phyloP scores from a whole-genome alignment of 2,797 vertebrate genomes.

The Merluccius polli region DNA sequence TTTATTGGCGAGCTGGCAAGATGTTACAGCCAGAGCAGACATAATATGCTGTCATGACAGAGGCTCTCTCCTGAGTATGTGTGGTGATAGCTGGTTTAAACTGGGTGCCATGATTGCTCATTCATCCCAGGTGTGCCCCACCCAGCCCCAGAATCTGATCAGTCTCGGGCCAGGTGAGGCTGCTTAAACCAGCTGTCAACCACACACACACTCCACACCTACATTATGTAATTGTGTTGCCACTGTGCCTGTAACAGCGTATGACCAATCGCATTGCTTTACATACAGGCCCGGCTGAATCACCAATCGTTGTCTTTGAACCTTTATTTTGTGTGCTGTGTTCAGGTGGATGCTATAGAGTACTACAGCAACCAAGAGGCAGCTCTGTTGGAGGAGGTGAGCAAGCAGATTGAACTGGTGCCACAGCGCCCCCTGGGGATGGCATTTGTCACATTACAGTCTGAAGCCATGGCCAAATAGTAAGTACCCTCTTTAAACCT shows the following conservation, averaged over 20 bases:
- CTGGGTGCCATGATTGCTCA: too few species aligned
- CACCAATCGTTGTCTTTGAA: neutral
- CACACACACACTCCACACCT: too few species aligned
- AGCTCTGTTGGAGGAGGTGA: slow-evolving; percentile 68
- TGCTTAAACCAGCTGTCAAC: too few species aligned
- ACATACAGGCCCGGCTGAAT: neutral
- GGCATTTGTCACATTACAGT: slow-evolving; percentile 89
- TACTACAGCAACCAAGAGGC: slow-evolving; percentile 78
- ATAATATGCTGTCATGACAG: too few species aligned
- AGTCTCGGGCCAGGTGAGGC: too few species aligned
- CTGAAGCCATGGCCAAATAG: slow-evolving; percentile 86
- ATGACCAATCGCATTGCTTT: neutral
- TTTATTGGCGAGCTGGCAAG: too few species aligned
- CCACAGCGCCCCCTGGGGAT: slow-evolving; percentile 80
- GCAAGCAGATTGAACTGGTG: slow-evolving; percentile 64
- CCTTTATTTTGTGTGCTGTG: slow-evolving; percentile 11
- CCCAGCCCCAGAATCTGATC: too few species aligned
- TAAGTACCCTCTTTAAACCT: slow-evolving; percentile 68
- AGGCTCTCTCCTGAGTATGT: too few species aligned
- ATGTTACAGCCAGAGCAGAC: too few species aligned
- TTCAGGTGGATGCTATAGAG: slow-evolving; percentile 87
- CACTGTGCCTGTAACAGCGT: neutral
- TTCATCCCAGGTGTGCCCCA: too few species aligned
- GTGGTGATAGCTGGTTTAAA: too few species aligned
- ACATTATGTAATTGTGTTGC: neutral